Base-by-base conservation (phyloP, 2,113 vertebrate species). In the Melanotaenia duboulayi region DNA sequence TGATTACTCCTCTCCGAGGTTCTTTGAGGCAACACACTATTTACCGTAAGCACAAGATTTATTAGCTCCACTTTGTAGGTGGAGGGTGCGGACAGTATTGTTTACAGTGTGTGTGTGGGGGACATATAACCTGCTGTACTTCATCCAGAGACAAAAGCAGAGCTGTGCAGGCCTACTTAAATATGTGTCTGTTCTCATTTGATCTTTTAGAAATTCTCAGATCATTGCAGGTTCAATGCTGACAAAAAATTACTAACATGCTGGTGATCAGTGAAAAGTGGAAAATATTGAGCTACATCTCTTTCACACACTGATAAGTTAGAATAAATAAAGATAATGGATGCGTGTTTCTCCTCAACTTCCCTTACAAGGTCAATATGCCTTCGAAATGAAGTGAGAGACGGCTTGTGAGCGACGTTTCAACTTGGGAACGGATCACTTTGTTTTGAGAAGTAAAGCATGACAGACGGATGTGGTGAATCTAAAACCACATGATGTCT, bases 11-110 rank as follows among this genome's bases (percentile, higher is more conserved):
- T 32, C 48, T 56, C 37, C 76, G 25, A 24, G 67, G 55, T 63
- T 63, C 25, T 72, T 74, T 19, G 32, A 70, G 24, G 24, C 37
- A 74, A 78, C 70, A 39, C 78, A 65, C 46, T 65, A 49, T 88
- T 90, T 78, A 89, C 35, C 65, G 81, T 81, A 90, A 90, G 83
- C 89, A 87, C 32, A 52, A 71, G 84, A 90, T 89, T 87, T 84
- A 90, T 90, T 81, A 76, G 65, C 76, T 46, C 71, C 81, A 82
- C 84, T 89, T 71, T 83, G 82, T 76, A 76, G 82, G 75, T 13
- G 24, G 66, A 74, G 80, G 72, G 80, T 69, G 81, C 32, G 22
- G 54, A 81, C 85, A 82, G 44, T 16, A 51, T 55, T 69, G 83
- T 86, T 80, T 78, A 71, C 64, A 44, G 32, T 52, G 65, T 40